These are phyloP conservation scores for Schizopygopsis pylzovi DNA, from an alignment of 2,797 vertebrate genomes.

Conservation along the genomic window DNA sequence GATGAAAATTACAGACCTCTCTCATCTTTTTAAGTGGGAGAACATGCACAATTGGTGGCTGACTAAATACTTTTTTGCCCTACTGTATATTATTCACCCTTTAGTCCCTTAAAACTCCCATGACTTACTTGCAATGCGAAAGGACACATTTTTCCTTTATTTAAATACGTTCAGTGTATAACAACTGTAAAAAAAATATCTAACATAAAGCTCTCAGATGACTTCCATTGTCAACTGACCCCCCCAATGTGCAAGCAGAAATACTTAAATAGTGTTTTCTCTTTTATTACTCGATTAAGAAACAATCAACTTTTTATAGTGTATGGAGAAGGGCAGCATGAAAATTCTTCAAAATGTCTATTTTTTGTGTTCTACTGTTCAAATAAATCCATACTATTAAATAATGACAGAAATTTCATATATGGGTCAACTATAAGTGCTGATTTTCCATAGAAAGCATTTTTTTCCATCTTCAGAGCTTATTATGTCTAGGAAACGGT, in stretches of 20 bases:
- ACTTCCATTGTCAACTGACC: no score
- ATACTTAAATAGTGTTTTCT: no score
- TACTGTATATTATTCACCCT: not conserved
- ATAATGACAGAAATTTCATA: not conserved
- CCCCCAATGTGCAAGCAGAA: no score
- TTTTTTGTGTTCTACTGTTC: not conserved
- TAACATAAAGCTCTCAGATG: not conserved
- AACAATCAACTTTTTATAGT: not conserved
- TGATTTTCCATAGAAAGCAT: not conserved
- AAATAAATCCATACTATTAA: not conserved
- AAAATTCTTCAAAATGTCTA: not conserved
- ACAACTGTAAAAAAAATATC: not conserved
- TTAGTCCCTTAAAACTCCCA: not conserved
- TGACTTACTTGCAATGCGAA: not conserved
- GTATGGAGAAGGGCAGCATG: not conserved
- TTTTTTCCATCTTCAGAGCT: not conserved
- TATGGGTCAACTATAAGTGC: not conserved
- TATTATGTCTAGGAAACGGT: conserved; percentile 12
- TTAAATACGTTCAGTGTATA: not conserved
- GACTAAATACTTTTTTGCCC: no score
- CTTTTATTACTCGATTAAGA: not conserved
- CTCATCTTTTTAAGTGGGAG: no score
- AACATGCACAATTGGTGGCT: no score
- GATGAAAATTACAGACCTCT: no score
- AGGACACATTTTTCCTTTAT: not conserved